Evolutionary conservation across 2,888 invertebrate species (phyloP), one percentile per base, ranked within the genome.

Genomic region (Chrysopilus asiliformis): DNA sequence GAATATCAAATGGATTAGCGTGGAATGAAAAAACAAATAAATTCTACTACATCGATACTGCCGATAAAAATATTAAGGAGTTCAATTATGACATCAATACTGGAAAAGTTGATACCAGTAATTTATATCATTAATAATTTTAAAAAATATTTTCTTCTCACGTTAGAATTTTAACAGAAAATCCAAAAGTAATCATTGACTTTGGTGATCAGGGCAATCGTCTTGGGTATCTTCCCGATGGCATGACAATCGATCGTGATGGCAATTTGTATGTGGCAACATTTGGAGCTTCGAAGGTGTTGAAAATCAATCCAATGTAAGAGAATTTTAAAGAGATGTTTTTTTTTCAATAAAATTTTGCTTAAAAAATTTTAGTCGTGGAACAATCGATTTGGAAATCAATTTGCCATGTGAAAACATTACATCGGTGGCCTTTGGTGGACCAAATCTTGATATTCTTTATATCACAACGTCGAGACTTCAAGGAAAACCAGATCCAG

Each of bases 211-310:
- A 67, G 48, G 64, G 58, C 0, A 43, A 67, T 27, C 22, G 31
- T 9, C 57, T 57, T 27, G 52, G 52, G 41, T 45, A 71, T n/a
- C 65, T 75, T 46, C 75, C 74, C 33, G 81, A 82, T 59, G 81
- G 81, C 13, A 80, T 86, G 80, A 78, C 81, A 42, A 79, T 82
- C 37, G 86, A 86, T 60, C 68, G 70, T 0, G 74, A 82, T 41
- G 83, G 78, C 4, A 79, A 79, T 55, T 64, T 85, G 4, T 85
- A 84, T 79, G 70, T 84, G 28, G 81, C 82, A 34, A 76, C 76
- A 52, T 84, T 77, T 52, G 71, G 72, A 45, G 81, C 75, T 2
- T 68, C 71, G 7, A 68, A 72, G 51, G 65, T 78, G 37, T 59
- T 47, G 35, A 61, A 62, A 50, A 40, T 63, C 7, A 49, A 63